A percentile compares a stretch with the other conserved stretches of the same genome.
These are phyloP conservation scores for Iphiclides podalirius DNA, from an alignment of 2,888 invertebrate species.

Conservation along the genomic window DNA sequence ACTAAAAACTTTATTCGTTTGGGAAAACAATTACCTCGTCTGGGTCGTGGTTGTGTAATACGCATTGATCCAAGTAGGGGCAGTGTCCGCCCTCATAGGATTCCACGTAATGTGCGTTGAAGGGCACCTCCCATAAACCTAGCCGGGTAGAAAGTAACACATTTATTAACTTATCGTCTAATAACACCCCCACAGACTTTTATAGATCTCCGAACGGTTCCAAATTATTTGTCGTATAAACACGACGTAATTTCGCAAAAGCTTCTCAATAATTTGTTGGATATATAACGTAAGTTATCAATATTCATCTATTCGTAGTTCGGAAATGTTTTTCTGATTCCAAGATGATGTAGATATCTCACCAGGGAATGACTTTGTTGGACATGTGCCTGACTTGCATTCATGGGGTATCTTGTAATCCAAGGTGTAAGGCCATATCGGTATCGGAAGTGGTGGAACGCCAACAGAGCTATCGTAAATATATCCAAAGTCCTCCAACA, in stretches of 20 bases:
- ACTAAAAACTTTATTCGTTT: too few species aligned
- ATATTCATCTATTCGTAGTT: too few species aligned
- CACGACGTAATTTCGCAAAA: conserved; percentile 13
- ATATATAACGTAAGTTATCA: too few species aligned
- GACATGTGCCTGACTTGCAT: conserved; percentile 92
- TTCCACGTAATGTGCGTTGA: conserved; percentile 94
- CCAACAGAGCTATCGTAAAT: conserved; percentile 96
- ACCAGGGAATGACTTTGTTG: neutral
- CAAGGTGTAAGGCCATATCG: conserved; percentile 96
- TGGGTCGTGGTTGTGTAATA: conserved; percentile 91
- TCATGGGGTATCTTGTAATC: conserved; percentile 96
- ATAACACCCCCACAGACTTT: conserved; percentile 16
- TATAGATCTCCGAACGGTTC: conserved; percentile 10
- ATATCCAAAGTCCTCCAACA: conserved; percentile 94
- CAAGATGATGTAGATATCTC: too few species aligned
- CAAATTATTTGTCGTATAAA: conserved; percentile 11
- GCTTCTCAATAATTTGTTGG: too few species aligned
- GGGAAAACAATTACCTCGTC: conserved; percentile 66
- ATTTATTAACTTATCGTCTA: conserved; percentile 24
- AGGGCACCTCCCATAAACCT: conserved; percentile 95
- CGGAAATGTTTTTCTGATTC: too few species aligned
- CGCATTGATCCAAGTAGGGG: conserved; percentile 95
- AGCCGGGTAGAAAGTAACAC: conserved; percentile 16
- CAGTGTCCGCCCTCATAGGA: conserved; percentile 95
- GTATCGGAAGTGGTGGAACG: conserved; percentile 88